These are phyloP conservation scores for Ectemnius continuus DNA, from an alignment of 2,888 invertebrate genomes.

Conservation along the genomic window DNA sequence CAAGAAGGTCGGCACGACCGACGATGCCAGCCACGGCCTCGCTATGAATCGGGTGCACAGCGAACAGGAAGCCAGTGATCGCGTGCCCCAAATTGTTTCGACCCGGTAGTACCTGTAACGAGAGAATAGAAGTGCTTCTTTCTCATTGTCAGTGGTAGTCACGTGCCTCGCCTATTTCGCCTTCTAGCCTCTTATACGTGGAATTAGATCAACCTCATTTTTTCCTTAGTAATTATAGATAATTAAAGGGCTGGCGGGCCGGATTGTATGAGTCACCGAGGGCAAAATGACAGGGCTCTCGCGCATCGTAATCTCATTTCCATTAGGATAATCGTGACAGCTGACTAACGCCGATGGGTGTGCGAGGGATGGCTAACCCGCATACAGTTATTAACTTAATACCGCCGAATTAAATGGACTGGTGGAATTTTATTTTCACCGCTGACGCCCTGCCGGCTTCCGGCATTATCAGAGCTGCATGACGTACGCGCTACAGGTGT, in stretches of 20 bases:
- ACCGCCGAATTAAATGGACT: slow-evolving; percentile 33
- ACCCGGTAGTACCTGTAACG: slow-evolving; percentile 80
- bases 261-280: not conserved
- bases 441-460: slow-evolving; percentile 19
- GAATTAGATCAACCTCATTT: not conserved
- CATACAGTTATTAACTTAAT: slow-evolving; percentile 45
- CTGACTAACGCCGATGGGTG: slow-evolving; percentile 23
- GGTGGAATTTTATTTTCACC: slow-evolving; percentile 50
- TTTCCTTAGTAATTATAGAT: not conserved
- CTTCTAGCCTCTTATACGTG: not conserved
- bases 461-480: slow-evolving; percentile 33
- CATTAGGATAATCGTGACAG: slow-evolving; percentile 39
- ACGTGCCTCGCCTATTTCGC: not conserved
- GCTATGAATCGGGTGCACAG: slow-evolving; percentile 96
- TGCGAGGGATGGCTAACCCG: not conserved
- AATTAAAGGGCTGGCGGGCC: not conserved
- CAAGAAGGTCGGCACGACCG: slow-evolving; percentile 95
- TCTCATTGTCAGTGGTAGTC: not conserved
- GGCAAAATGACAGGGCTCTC: not conserved
- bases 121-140: not conserved
- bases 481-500: slow-evolving; percentile 56
- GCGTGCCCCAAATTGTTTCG: slow-evolving; percentile 84
- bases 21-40: slow-evolving; percentile 98
- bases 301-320: slow-evolving; percentile 34
- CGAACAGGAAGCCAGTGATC: slow-evolving; percentile 92